phyloP scores from a whole-genome alignment of 2,888 invertebrate genomes.

The Stictocephala bisonia region DNA sequence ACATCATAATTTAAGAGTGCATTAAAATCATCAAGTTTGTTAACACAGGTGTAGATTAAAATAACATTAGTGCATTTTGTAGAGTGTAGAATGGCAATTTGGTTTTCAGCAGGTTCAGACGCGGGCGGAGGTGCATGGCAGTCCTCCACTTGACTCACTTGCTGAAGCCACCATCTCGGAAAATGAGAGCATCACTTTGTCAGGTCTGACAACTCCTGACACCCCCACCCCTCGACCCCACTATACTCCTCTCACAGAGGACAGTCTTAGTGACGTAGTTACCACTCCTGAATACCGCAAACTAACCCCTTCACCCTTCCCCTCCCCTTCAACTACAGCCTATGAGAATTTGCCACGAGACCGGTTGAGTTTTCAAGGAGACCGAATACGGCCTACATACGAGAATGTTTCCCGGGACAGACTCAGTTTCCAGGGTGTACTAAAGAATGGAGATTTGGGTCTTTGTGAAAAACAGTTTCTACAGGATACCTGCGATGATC shows the following conservation, averaged over 20 bases:
- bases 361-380: constrained; percentile 60
- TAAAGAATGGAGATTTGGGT: constrained; percentile 35
- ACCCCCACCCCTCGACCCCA: constrained; percentile 54
- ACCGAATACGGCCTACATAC: constrained; percentile 36
- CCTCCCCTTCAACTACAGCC: constrained; percentile 22
- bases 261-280: constrained; percentile 49
- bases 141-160: constrained; percentile 52
- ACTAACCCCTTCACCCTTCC: constrained; percentile 25
- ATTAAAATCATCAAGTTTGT: too few relatives aligned
- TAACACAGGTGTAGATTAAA: too few relatives aligned
- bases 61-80: too few relatives aligned
- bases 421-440: constrained; percentile 52
- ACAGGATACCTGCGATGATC: constrained; percentile 1
- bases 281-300: constrained; percentile 45
- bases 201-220: constrained; percentile 58
- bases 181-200: constrained; percentile 60
- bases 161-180: constrained; percentile 61
- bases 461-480: constrained; percentile 1
- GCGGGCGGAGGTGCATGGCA: constrained; percentile 64
- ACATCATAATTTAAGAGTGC: too few relatives aligned
- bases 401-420: constrained; percentile 51
- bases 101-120: constrained; percentile 63
- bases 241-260: constrained; percentile 59
- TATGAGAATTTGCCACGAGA: constrained; percentile 61
- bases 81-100: constrained; percentile 28